Evolutionary conservation across 2,888 invertebrate genomes (phyloP).

Genomic region (Lycaena phlaeas): DNA sequence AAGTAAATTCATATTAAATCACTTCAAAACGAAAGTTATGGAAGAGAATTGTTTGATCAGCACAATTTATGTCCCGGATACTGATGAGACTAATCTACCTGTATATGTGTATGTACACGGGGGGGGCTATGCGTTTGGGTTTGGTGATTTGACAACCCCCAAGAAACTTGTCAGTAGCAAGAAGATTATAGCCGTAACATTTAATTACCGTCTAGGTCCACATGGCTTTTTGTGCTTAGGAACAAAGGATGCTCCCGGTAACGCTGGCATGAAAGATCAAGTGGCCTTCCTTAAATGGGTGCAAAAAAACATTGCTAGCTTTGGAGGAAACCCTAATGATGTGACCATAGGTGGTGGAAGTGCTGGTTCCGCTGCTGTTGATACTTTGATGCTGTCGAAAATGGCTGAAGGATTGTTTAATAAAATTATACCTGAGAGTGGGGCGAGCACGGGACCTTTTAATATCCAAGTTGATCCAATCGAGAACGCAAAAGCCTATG

Average conservation of each 20-base stretch:
- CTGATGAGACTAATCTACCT: slow-evolving; percentile 26
- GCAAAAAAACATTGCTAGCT: slow-evolving; percentile 24
- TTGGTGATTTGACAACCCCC: slow-evolving; percentile 24
- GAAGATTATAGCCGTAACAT: slow-evolving; percentile 32
- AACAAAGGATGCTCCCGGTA: slow-evolving; percentile 38
- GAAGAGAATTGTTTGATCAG: slow-evolving; percentile 26
- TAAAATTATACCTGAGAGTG: slow-evolving; percentile 36
- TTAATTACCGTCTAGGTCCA: slow-evolving; percentile 38
- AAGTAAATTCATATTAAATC: background rate
- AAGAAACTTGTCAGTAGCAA: slow-evolving; percentile 28
- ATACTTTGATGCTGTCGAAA: slow-evolving; percentile 35
- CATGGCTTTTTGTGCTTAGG: slow-evolving; percentile 40
- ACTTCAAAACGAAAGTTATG: slow-evolving; percentile 8
- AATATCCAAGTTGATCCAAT: slow-evolving; percentile 33
- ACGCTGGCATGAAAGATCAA: slow-evolving; percentile 49
- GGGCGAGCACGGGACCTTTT: slow-evolving; percentile 26
- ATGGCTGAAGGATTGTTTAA: slow-evolving; percentile 15
- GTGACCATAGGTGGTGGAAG: slow-evolving; percentile 38
- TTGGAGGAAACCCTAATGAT: slow-evolving; percentile 35
- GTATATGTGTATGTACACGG: slow-evolving; percentile 54
- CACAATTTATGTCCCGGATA: slow-evolving; percentile 25
- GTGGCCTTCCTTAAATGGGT: slow-evolving; percentile 30
- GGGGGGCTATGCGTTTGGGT: slow-evolving; percentile 43
- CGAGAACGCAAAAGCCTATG: slow-evolving; percentile 32
- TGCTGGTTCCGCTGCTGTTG: slow-evolving; percentile 37